Conservation (phyloP, 2,888 invertebrate genomes). For the Disparrhopalites patrizii region DNA sequence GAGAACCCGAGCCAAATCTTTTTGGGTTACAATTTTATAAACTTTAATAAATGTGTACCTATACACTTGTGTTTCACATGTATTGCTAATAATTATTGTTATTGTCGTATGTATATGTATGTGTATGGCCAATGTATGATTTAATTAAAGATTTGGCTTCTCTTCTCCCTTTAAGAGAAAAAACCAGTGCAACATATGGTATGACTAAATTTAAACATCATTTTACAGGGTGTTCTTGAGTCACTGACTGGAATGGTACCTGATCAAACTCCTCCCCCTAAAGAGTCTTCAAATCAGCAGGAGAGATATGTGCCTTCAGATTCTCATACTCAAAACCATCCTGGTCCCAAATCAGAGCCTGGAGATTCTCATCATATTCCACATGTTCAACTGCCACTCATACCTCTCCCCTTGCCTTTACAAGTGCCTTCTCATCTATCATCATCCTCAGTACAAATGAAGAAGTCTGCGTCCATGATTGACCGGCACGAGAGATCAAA, state of each 20-base stretch:
- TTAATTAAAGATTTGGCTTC: too few relatives aligned
- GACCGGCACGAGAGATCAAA: conserved; percentile 30
- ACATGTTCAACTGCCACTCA: conserved; percentile 34
- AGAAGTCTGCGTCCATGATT: conserved; percentile 33
- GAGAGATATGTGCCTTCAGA: conserved; percentile 42
- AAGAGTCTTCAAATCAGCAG: conserved; percentile 20
- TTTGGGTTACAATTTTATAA: neutral
- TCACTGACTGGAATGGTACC: conserved; percentile 49
- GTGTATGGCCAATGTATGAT: too few relatives aligned
- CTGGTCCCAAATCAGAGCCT: conserved; percentile 8
- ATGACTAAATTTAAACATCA: too few relatives aligned
- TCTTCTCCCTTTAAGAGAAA: too few relatives aligned
- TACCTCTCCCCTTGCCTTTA: conserved; percentile 41
- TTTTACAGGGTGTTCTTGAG: conserved; percentile 48
- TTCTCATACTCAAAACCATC: conserved; percentile 24
- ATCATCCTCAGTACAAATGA: conserved; percentile 48
- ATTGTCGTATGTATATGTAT: too few relatives aligned
- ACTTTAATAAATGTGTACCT: too few relatives aligned
- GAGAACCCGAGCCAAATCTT: neutral
- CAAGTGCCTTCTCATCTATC: conserved; percentile 47
- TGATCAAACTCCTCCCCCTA: conserved; percentile 36
- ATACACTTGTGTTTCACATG: too few relatives aligned
- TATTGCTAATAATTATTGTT: too few relatives aligned
- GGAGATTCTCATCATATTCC: conserved; percentile 33
- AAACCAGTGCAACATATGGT: too few relatives aligned